phyloP scores from a whole-genome alignment of 2,797 vertebrate species.

The Falco concolor region DNA sequence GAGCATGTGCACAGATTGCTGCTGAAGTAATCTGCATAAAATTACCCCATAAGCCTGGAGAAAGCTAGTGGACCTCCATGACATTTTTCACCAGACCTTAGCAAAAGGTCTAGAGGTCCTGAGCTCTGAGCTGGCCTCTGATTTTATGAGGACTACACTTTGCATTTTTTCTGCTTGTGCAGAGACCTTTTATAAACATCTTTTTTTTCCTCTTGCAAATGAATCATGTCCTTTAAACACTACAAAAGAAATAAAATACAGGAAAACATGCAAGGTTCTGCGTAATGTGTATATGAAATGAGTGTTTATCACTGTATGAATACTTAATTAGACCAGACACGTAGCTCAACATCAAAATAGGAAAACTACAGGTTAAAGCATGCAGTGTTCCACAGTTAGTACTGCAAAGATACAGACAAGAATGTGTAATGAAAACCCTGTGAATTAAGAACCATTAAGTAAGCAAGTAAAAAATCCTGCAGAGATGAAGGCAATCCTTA shows the following conservation, averaged over 20 bases:
- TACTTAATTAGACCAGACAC: slow-evolving; percentile 22
- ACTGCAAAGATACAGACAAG: neutral
- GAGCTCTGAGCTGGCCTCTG: neutral
- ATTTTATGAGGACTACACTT: neutral
- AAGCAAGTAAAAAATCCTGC: slow-evolving; percentile 1
- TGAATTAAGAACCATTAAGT: slow-evolving; percentile 28
- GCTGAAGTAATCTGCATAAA: neutral
- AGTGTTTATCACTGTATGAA: slow-evolving; percentile 12
- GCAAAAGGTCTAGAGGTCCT: neutral
- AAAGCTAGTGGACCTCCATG: neutral
- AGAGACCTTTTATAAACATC: neutral
- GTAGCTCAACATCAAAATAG: neutral
- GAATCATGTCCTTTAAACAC: neutral
- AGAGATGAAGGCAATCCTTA: slow-evolving; percentile 3
- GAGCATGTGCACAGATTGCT: neutral
- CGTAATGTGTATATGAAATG: slow-evolving; percentile 13
- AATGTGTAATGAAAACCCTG: neutral
- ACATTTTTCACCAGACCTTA: neutral
- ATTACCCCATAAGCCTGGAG: neutral
- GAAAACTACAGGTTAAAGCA: neutral
- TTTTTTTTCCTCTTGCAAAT: neutral
- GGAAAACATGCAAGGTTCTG: neutral
- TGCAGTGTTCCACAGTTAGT: neutral
- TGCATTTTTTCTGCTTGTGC: neutral
- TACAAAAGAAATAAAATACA: slow-evolving; percentile 3